Base-by-base conservation (phyloP, 2,113 vertebrate species). In the Paralichthys olivaceus region DNA sequence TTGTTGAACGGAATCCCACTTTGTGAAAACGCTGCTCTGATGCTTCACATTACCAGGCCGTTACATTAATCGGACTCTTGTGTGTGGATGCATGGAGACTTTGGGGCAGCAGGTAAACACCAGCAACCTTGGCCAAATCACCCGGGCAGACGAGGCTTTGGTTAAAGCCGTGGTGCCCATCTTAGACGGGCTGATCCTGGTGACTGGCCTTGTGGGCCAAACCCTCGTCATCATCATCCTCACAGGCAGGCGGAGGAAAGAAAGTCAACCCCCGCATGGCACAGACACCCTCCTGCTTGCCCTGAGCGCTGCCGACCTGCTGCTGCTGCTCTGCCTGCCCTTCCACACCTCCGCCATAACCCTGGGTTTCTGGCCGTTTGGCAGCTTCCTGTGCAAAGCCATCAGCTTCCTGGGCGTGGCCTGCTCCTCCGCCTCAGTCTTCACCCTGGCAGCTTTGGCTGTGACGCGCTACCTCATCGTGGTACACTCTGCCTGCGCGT, bases 361-460 rank as follows among this genome's bases (percentile, higher is more conserved):
- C 4, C 58, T 94, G 65, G 93, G 92, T 23, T 91, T 64, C 73
- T 95, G 94, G 95, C 93, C 94, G 9, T 95, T 95, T 0, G 93
- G 94, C 29, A 20, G 60, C 57, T 79, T 90, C 72, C 66, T 94
- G 59, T 95, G 94, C 91, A 95, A 94, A 80, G 67, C 73, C 1
- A 77, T 95, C 80, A 94, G 93, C 80, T 95, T 95, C 89, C 80
- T 95, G 66, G 89, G 92, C 1, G 91, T 93, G 49, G 90, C 93
- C 68, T 94, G 93, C 70, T 94, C 91, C 0, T 65, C 90, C 0
- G 91, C 93, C 15, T 95, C 93, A 0, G 94, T 89, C 32, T 94
- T 94, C 51, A 94, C 93, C 1, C 84, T 95, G 67, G 91, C 94
- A 0, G 93, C 93, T 23, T 37, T 95, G 71, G 94, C 95, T 0